Evolutionary conservation across 1,140 invertebrate genomes (phyloP), one percentile per base, ranked within the genome.

Genomic region (Mya arenaria): DNA sequence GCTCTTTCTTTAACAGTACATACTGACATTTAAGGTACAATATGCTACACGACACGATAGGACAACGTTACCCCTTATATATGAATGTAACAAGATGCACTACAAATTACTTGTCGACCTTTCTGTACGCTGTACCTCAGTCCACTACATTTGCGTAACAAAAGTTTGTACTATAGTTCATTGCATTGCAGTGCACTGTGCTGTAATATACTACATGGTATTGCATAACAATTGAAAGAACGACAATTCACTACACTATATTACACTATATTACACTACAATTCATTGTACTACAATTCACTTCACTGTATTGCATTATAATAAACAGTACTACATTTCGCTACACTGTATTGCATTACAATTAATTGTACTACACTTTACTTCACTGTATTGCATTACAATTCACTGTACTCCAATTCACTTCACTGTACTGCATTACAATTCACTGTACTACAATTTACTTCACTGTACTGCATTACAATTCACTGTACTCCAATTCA

Each of bases 271-370:
- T 56, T 58, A 44, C 32, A 56, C 1, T 73, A 52, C 52, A 73
- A 4, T 58, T 32, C 52, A 73, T 56, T 73, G 52, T 34, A 73
- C 1, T 34, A 44, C 52, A 73, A 3, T 55, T 32, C 52, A 73
- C 39, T 58, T 32, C 32, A 73, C 4, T 73, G 52, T 34, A 73
- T 5, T 58, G 34, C 32, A 73, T 37, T 73, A 28, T 34, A 73
- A 2, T 58, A n/a, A 23, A 73, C 1, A 34, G 32, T 34, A 73
- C 4, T 73, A 28, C 32, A 73, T 34, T 58, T 17, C 34, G 34
- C 58, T 34, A 41, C 34, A 36, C 52, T 1, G 34, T 13, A 73
- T 37, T 37, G 4, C 32, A 73, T 37, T 37, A 34, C 58, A 73
- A 13, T 19, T 10, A 10, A 44, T 10, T 44, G 19, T 44, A 44